phyloP scores from a whole-genome alignment of 2,888 invertebrate genomes.

The Cryptophagus acutangulus region DNA sequence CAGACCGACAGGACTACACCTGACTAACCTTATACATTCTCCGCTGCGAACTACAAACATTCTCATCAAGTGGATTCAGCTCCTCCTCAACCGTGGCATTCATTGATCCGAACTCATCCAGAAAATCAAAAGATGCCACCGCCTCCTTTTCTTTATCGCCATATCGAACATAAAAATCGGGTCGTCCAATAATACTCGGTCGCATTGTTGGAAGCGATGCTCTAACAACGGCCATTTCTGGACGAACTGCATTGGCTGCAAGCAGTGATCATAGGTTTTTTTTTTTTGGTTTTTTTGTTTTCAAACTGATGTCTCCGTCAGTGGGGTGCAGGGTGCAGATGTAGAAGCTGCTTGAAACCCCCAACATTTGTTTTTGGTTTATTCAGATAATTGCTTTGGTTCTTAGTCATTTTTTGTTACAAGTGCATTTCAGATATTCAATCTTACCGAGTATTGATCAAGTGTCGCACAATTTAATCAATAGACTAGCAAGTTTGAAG shows the following conservation, averaged over 20 bases:
- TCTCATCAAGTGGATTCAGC: conserved; percentile 13
- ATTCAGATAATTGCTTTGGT: background rate
- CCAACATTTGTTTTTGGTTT: conserved; percentile 39
- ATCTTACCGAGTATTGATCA: no score
- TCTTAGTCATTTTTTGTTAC: background rate
- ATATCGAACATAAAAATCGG: conserved; percentile 72
- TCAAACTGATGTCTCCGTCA: conserved; percentile 49
- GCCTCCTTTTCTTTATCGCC: conserved; percentile 73
- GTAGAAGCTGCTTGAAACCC: conserved; percentile 45
- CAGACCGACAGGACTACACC: no score
- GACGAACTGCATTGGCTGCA: conserved; percentile 59
- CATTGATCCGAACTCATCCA: conserved; percentile 57
- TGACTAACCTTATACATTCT: conserved; percentile 24
- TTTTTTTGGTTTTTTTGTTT: conserved; percentile 6
- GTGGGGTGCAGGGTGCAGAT: conserved; percentile 48
- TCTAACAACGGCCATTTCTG: conserved; percentile 54
- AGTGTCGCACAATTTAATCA: no score
- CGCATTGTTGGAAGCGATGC: conserved; percentile 53
- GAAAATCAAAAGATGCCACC: conserved; percentile 74
- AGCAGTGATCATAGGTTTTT: no score
- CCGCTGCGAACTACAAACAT: conserved; percentile 1
- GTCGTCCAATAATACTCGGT: conserved; percentile 70
- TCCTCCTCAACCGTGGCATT: conserved; percentile 34
- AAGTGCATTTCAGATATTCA: no score
- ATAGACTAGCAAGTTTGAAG: no score